A percentile compares a stretch with the other conserved stretches of the same genome.
phyloP scores from a whole-genome alignment of 2,888 invertebrate species.

The Rapana venosa region DNA sequence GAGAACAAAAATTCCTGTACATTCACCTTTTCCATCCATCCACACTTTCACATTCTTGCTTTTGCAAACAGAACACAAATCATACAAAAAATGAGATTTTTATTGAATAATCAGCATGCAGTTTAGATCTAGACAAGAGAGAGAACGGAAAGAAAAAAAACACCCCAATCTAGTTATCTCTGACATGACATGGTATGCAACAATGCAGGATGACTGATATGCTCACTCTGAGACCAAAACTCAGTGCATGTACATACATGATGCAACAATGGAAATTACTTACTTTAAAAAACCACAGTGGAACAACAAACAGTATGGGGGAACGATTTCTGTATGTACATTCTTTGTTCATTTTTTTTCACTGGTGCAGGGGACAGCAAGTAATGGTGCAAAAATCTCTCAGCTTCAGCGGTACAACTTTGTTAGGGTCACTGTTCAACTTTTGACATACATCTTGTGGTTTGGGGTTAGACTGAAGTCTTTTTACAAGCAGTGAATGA shows the following conservation, averaged over 20 bases:
- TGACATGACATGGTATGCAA: background rate
- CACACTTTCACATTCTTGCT: background rate
- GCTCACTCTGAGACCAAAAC: background rate
- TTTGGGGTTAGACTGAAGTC: background rate
- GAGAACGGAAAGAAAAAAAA: background rate
- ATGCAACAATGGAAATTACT: background rate
- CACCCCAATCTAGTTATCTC: background rate
- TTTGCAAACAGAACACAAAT: background rate
- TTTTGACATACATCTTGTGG: background rate
- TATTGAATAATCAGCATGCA: constrained; percentile 5
- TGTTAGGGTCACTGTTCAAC: background rate
- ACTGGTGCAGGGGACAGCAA: background rate
- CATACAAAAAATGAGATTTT: background rate
- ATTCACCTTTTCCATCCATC: background rate
- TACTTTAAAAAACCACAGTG: background rate
- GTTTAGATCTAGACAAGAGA: background rate
- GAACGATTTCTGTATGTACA: constrained; percentile 5
- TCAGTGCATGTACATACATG: background rate
- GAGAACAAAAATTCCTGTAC: too few relatives aligned
- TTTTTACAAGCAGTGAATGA: background rate
- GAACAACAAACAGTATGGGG: background rate
- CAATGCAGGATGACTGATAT: constrained; percentile 16
- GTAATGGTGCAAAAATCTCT: background rate
- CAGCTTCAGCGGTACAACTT: background rate
- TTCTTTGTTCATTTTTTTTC: background rate